A percentile compares a stretch with the other conserved stretches of the same genome.
These are phyloP conservation scores for Mellilla xanthometata DNA, from an alignment of 2,888 invertebrate species.

Conservation along the genomic window DNA sequence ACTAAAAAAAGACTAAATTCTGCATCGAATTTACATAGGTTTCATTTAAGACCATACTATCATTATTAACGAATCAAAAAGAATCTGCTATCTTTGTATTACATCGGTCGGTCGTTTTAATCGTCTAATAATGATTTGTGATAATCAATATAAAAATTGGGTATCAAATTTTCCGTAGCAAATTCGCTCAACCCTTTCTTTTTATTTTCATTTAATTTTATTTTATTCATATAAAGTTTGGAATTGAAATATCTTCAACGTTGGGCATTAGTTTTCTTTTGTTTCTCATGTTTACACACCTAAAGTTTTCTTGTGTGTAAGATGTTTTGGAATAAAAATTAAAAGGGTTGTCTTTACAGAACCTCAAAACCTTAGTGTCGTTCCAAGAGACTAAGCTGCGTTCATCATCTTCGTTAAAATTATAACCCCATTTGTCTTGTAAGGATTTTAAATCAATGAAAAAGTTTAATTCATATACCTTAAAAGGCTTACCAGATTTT, in stretches of 20 bases:
- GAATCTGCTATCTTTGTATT: background rate
- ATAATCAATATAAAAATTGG: background rate
- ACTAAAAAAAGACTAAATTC: too few species aligned
- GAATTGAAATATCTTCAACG: too few species aligned
- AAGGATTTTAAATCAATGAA: background rate
- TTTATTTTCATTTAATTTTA: slow-evolving; percentile 2
- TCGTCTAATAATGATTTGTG: background rate
- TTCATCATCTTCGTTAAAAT: background rate
- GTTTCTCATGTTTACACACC: too few species aligned
- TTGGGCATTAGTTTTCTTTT: too few species aligned
- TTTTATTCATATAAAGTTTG: background rate
- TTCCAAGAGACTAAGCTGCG: background rate
- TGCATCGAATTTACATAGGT: too few species aligned
- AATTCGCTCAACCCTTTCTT: slow-evolving; percentile 1
- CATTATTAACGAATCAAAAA: too few species aligned
- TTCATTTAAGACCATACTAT: too few species aligned
- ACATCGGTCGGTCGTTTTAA: background rate
- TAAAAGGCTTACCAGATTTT: background rate
- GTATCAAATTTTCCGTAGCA: slow-evolving; percentile 2
- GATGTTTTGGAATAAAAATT: too few species aligned
- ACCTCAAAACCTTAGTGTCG: background rate
- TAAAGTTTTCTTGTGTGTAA: too few species aligned
- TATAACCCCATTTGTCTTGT: background rate
- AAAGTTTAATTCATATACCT: background rate
- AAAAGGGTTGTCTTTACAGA: background rate